Conservation (phyloP, 2,888 invertebrate species). For the Lochmaea capreae region DNA sequence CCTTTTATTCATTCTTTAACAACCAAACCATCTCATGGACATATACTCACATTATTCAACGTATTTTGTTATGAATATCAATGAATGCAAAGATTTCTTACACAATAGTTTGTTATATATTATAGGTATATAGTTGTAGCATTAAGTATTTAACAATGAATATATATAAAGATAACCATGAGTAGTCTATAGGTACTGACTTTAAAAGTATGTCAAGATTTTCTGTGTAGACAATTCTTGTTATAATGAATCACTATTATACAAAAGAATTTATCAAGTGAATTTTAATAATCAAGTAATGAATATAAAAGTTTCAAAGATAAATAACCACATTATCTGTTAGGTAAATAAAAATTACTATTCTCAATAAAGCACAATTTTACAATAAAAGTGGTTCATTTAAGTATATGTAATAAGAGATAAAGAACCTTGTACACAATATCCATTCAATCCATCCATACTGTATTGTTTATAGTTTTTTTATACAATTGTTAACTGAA, state of each 20-base stretch:
- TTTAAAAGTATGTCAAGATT: conserved; percentile 11
- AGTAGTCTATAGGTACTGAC: neutral
- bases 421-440: neutral
- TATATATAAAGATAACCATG: neutral
- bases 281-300: neutral
- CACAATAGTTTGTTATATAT: neutral
- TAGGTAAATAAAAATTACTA: neutral
- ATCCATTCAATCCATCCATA: neutral
- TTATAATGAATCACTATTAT: neutral
- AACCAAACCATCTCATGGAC: too few relatives aligned
- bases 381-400: neutral
- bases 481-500: neutral
- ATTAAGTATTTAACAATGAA: conserved; percentile 3
- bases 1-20: too few relatives aligned
- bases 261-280: neutral
- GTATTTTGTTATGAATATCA: neutral
- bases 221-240: neutral
- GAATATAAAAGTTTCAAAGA: too few relatives aligned
- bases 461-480: neutral
- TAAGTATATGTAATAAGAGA: neutral
- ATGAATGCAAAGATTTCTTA: neutral
- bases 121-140: neutral
- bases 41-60: too few relatives aligned
- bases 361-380: neutral
- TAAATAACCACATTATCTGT: neutral